Evolutionary conservation across 2,888 invertebrate genomes (phyloP).

Genomic region (Clistopyga incitator): DNA sequence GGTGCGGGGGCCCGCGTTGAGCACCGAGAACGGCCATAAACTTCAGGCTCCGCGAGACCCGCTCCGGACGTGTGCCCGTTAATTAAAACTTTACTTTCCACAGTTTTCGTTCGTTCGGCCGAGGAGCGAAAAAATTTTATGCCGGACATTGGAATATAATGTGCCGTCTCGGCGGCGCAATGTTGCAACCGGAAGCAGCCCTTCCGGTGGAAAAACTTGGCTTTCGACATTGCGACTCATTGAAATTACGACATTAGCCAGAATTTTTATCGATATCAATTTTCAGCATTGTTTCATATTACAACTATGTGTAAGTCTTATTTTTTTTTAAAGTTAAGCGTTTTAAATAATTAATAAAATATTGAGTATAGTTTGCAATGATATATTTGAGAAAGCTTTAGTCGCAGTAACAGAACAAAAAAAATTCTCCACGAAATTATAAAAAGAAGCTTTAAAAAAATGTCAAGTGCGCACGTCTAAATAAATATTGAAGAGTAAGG

Average conservation of each 20-base stretch:
- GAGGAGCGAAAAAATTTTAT: constrained; percentile 76
- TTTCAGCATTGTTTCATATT: neutral
- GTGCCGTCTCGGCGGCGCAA: neutral
- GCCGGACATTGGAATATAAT: constrained; percentile 30
- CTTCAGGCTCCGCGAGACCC: constrained; percentile 65
- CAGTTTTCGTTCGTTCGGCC: constrained; percentile 61
- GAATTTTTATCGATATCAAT: neutral
- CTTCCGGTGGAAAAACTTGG: neutral
- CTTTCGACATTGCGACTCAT: neutral
- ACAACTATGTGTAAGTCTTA: too few relatives aligned
- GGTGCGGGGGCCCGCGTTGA: constrained; percentile 34
- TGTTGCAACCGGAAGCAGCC: neutral
- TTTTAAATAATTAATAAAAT: too few relatives aligned
- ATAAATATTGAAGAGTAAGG: constrained; percentile 6
- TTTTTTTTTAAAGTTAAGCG: too few relatives aligned
- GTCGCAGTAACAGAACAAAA: neutral
- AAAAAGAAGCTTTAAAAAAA: neutral
- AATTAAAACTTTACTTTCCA: constrained; percentile 80
- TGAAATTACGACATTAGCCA: neutral
- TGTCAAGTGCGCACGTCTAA: neutral
- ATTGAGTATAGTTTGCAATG: neutral
- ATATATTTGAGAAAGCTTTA: constrained; percentile 3
- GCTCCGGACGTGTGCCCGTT: constrained; percentile 79
- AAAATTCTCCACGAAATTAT: neutral
- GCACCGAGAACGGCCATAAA: constrained; percentile 70